Evolutionary conservation across 1,140 invertebrate species (phyloP).

Genomic region (Andrena cerasifolii): DNA sequence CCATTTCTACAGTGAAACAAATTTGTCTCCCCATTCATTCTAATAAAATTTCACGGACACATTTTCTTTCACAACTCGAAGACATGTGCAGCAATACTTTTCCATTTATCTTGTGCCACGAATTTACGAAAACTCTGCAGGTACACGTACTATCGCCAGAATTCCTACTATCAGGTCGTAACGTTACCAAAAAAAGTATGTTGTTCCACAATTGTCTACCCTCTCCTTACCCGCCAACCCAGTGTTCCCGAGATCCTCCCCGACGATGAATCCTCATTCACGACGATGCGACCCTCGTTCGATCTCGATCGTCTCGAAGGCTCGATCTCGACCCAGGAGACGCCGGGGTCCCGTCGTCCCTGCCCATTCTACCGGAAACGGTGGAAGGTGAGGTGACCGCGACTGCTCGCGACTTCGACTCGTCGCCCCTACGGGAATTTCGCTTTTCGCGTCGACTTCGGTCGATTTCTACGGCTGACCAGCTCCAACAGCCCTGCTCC

Average conservation of each 20-base stretch:
- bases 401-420: constrained; percentile 9
- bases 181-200: not conserved
- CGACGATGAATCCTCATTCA: not conserved
- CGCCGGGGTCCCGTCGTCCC: not conserved
- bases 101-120: too few relatives aligned
- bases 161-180: too few relatives aligned
- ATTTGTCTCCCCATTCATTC: too few relatives aligned
- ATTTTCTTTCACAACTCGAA: too few relatives aligned
- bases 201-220: not conserved
- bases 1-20: too few relatives aligned
- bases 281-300: constrained; percentile 6
- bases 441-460: not conserved
- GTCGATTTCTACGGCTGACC: constrained; percentile 38
- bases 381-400: not conserved
- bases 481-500: constrained; percentile 29
- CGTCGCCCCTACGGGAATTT: not conserved
- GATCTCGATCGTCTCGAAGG: not conserved
- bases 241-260: not conserved
- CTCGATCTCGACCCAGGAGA: not conserved
- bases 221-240: not conserved
- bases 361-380: constrained; percentile 17
- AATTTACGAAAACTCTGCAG: too few relatives aligned
- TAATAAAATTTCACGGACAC: too few relatives aligned
- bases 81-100: too few relatives aligned
- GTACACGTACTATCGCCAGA: too few relatives aligned